Conservation (phyloP, 2,113 vertebrate genomes). For the Paradoxurus hermaphroditus region DNA sequence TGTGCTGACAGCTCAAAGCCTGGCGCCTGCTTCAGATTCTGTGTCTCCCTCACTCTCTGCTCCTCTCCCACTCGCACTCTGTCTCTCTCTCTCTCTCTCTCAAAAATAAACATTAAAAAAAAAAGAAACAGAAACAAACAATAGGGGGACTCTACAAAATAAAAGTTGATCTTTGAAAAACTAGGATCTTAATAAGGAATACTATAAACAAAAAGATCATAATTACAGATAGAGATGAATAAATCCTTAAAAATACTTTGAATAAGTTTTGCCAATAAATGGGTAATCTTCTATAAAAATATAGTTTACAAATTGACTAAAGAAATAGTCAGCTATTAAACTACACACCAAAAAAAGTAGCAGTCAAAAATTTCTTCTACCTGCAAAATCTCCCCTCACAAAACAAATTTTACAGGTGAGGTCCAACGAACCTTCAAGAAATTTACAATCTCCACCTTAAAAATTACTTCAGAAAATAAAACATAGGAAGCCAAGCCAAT, state of each 20-base stretch:
- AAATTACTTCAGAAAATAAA: conserved; percentile 41
- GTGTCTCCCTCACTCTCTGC: too few species aligned
- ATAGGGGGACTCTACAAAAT: background rate
- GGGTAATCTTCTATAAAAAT: background rate
- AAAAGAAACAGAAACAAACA: background rate
- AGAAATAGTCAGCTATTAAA: conserved; percentile 3
- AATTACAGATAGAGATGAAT: background rate
- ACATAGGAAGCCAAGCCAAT: background rate
- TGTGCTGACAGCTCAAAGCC: too few species aligned
- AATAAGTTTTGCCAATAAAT: background rate
- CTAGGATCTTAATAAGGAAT: background rate
- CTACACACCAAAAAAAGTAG: background rate
- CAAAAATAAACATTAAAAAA: too few species aligned
- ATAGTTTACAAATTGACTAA: background rate
- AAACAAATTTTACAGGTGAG: background rate
- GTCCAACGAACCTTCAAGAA: background rate
- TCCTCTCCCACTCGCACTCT: too few species aligned
- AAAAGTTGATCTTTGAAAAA: background rate
- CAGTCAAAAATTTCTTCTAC: background rate
- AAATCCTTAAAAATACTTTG: background rate
- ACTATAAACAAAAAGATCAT: background rate
- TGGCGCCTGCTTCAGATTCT: too few species aligned
- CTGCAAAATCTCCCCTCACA: background rate
- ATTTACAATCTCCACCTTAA: background rate
- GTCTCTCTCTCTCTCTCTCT: too few species aligned